phyloP scores from a whole-genome alignment of 2,888 invertebrate species.

The Andrena chrysosceles region DNA sequence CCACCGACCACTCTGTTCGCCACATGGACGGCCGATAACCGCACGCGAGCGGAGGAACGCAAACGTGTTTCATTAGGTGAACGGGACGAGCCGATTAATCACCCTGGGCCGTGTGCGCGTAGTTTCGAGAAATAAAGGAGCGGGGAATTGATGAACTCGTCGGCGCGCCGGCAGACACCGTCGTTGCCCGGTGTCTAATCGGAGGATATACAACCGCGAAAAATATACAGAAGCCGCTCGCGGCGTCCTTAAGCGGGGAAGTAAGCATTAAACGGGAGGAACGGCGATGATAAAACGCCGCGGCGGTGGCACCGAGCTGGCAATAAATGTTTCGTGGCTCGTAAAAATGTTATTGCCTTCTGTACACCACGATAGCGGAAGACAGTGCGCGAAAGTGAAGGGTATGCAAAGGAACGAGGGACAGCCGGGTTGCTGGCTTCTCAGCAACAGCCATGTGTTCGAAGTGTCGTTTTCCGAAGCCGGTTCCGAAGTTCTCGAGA shows the following conservation, averaged over 20 bases:
- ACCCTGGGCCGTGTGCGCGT: background rate
- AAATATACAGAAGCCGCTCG: constrained; percentile 61
- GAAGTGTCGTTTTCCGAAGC: background rate
- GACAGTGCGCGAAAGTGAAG: constrained; percentile 68
- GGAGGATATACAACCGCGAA: constrained; percentile 46
- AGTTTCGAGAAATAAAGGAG: constrained; percentile 13
- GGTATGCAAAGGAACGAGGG: constrained; percentile 50
- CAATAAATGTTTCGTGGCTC: constrained; percentile 83
- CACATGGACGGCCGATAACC: background rate
- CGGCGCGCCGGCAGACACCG: constrained; percentile 18
- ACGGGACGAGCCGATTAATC: constrained; percentile 24
- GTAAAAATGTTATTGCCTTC: constrained; percentile 81
- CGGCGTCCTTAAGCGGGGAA: constrained; percentile 57
- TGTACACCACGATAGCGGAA: constrained; percentile 69
- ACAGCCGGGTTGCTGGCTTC: constrained; percentile 33
- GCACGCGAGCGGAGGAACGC: background rate
- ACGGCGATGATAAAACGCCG: constrained; percentile 76
- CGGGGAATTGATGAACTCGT: constrained; percentile 47
- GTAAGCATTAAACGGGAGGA: constrained; percentile 71
- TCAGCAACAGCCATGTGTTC: background rate
- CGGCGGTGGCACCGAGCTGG: constrained; percentile 67
- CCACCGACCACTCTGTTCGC: background rate
- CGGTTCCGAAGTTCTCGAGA: background rate
- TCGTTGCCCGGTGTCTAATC: constrained; percentile 45
- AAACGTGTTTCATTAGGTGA: constrained; percentile 25